phyloP scores from a whole-genome alignment of 2,797 vertebrate species.

The Rousettus madagascariensis region DNA sequence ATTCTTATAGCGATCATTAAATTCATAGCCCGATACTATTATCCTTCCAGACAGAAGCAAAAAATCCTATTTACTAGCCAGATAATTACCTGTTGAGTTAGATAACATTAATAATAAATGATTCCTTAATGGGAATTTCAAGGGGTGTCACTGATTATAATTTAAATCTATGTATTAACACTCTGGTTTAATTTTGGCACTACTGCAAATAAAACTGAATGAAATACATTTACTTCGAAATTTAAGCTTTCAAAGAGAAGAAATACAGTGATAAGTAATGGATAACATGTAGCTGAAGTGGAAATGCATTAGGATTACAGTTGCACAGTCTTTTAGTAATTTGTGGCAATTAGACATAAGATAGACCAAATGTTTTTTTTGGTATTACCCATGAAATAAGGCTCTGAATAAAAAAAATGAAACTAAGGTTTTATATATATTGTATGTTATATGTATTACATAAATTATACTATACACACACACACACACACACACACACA shows the following conservation, averaged over 20 bases:
- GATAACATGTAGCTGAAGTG: neutral
- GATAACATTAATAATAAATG: neutral
- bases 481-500: too few species aligned
- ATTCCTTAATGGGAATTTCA: neutral
- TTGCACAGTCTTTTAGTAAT: neutral
- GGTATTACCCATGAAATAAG: neutral
- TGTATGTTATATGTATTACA: neutral
- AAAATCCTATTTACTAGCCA: neutral
- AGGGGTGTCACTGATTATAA: neutral
- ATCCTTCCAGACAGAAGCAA: neutral
- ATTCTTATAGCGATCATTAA: neutral
- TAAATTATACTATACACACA: neutral
- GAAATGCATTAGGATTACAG: neutral
- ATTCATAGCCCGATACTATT: neutral
- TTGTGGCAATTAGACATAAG: neutral
- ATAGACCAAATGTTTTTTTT: neutral
- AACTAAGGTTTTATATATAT: neutral
- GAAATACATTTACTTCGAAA: neutral
- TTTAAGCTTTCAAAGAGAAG: neutral
- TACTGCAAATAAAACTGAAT: neutral
- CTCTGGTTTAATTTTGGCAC: neutral
- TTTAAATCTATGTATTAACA: conserved; percentile 13
- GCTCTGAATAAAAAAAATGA: neutral
- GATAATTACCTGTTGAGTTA: neutral
- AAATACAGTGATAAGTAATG: neutral